Evolutionary conservation across 2,888 invertebrate genomes (phyloP).

Genomic region (Byasa hedistus): DNA sequence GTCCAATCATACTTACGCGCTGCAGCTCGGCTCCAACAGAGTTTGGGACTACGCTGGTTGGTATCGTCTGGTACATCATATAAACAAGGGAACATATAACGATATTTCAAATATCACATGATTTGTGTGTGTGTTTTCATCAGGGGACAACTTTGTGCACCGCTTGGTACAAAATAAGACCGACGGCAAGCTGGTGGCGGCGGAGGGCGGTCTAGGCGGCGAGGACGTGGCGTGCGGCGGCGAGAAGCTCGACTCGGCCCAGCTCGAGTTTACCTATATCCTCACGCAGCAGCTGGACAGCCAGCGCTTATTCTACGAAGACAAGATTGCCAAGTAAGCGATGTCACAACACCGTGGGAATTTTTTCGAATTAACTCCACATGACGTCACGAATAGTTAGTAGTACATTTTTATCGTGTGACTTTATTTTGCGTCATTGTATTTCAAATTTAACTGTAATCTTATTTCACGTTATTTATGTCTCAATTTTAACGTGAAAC

Average conservation of each 20-base stretch:
- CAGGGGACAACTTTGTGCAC: conserved; percentile 96
- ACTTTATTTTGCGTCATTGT: too few relatives aligned
- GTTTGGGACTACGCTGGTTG: conserved; percentile 99
- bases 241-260: conserved; percentile 94
- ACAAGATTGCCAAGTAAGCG: conserved; percentile 72
- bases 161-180: conserved; percentile 96
- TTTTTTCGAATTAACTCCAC: too few relatives aligned
- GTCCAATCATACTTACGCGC: conserved; percentile 97
- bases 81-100: too few relatives aligned
- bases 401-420: too few relatives aligned
- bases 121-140: not conserved
- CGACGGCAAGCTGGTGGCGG: conserved; percentile 96
- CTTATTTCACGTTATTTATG: too few relatives aligned
- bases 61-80: not conserved
- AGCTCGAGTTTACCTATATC: conserved; percentile 97
- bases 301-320: conserved; percentile 95
- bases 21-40: conserved; percentile 96
- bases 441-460: too few relatives aligned
- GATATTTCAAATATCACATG: not conserved
- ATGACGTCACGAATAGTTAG: too few relatives aligned
- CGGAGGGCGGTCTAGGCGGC: conserved; percentile 82
- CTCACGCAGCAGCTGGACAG: conserved; percentile 97
- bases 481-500: too few relatives aligned
- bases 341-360: too few relatives aligned
- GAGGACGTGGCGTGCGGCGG: conserved; percentile 66